These are phyloP conservation scores for Limnephilus rhombicus DNA, from an alignment of 2,888 invertebrate genomes.

Conservation along the genomic window DNA sequence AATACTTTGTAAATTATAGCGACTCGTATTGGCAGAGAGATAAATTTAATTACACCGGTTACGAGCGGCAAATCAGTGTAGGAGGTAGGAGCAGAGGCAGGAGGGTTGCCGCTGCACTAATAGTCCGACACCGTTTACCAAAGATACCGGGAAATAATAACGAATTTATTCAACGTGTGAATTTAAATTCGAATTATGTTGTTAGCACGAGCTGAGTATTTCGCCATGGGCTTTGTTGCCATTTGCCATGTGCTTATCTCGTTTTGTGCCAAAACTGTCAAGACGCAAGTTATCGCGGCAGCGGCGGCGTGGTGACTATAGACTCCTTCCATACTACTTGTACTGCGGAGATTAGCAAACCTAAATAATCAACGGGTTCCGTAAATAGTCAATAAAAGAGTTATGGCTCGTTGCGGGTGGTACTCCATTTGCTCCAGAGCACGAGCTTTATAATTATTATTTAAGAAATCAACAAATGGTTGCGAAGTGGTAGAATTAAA, in stretches of 20 bases:
- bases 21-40: constrained; percentile 20
- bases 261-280: constrained; percentile 60
- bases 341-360: constrained; percentile 51
- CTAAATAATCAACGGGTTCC: constrained; percentile 44
- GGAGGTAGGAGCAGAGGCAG: constrained; percentile 3
- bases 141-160: constrained; percentile 23
- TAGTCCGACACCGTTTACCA: constrained; percentile 5
- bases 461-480: background rate
- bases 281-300: constrained; percentile 52
- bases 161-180: constrained; percentile 53
- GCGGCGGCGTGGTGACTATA: background rate
- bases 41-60: constrained; percentile 39
- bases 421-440: background rate
- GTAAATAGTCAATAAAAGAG: background rate
- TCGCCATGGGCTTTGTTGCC: constrained; percentile 54
- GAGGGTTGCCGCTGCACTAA: constrained; percentile 12
- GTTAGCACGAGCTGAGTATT: constrained; percentile 58
- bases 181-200: constrained; percentile 64
- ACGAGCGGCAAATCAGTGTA: constrained; percentile 29
- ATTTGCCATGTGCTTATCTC: constrained; percentile 57
- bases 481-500: background rate
- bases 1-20: constrained; percentile 23
- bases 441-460: background rate
- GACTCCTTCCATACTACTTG: background rate
- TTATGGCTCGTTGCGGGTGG: constrained; percentile 1